These are phyloP conservation scores for Aplochiton taeniatus DNA, from an alignment of 2,797 vertebrate genomes.

Conservation along the genomic window DNA sequence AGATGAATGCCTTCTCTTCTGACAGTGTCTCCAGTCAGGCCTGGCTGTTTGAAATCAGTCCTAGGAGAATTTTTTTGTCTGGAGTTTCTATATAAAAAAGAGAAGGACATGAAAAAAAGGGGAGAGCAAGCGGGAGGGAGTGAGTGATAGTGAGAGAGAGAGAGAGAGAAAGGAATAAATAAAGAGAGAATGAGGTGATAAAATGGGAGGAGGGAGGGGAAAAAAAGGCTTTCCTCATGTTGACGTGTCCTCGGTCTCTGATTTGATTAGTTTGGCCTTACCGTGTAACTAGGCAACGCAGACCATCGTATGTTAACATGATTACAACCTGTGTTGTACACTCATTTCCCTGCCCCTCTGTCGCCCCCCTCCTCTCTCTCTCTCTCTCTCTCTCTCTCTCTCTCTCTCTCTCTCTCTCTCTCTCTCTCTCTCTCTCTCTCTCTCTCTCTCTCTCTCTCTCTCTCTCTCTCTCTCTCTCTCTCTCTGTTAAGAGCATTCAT, in stretches of 20 bases:
- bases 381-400: neutral
- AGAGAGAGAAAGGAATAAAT: constrained; percentile 4
- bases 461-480: neutral
- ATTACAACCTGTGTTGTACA: constrained; percentile 26
- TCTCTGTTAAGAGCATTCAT: too few species aligned
- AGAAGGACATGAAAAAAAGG: constrained; percentile 2
- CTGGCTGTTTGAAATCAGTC: too few species aligned
- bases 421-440: neutral
- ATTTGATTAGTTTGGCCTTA: constrained; percentile 62
- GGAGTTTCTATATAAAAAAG: too few species aligned
- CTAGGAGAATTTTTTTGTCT: too few species aligned
- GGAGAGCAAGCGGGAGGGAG: constrained; percentile 2
- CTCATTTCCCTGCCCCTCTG: neutral
- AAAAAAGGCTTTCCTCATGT: neutral
- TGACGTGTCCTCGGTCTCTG: constrained; percentile 43
- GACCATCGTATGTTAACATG: constrained; percentile 36
- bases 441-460: neutral
- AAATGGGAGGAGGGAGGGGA: neutral
- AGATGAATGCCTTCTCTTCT: too few species aligned
- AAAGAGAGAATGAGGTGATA: neutral
- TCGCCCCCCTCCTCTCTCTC: neutral
- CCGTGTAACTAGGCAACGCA: constrained; percentile 62
- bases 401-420: neutral
- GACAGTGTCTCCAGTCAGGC: too few species aligned
- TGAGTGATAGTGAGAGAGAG: constrained; percentile 10